These are phyloP conservation scores for Dryas iulia DNA, from an alignment of 1,140 invertebrate genomes.

Conservation along the genomic window DNA sequence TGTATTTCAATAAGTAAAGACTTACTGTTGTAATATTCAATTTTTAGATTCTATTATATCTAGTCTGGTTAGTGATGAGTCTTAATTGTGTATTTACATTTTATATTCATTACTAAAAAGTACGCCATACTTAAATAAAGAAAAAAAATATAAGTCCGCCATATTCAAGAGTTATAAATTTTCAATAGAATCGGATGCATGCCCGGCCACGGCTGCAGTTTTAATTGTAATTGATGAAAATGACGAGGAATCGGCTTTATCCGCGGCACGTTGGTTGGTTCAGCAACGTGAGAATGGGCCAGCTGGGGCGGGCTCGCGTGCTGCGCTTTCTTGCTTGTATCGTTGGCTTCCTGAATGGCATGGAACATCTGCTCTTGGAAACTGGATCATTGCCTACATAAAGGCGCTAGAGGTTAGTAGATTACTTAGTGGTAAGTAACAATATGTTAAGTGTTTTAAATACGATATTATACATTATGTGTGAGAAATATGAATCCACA, in stretches of 20 bases:
- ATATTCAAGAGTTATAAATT: constrained; percentile 1
- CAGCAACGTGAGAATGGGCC: constrained; percentile 53
- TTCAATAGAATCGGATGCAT: constrained; percentile 52
- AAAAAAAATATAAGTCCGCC: not conserved
- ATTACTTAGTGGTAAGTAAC: too few species aligned
- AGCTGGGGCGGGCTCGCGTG: constrained; percentile 42
- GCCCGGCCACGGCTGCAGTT: constrained; percentile 54
- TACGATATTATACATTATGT: too few species aligned
- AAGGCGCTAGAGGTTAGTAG: constrained; percentile 62
- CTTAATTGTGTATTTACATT: too few species aligned
- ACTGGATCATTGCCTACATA: constrained; percentile 61
- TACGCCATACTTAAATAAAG: too few species aligned
- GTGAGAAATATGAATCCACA: not conserved
- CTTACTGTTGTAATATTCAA: too few species aligned
- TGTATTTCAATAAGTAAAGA: too few species aligned
- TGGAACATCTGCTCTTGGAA: constrained; percentile 51
- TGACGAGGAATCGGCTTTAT: constrained; percentile 43
- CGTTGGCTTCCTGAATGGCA: constrained; percentile 65
- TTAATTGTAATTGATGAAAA: constrained; percentile 51
- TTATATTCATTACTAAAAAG: too few species aligned
- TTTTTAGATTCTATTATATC: too few species aligned
- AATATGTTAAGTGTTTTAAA: too few species aligned
- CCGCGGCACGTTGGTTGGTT: constrained; percentile 53
- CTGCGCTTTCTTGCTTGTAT: constrained; percentile 59
- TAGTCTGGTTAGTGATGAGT: too few species aligned